Conservation (phyloP, 2,113 vertebrate genomes). For the Globicephala melas region DNA sequence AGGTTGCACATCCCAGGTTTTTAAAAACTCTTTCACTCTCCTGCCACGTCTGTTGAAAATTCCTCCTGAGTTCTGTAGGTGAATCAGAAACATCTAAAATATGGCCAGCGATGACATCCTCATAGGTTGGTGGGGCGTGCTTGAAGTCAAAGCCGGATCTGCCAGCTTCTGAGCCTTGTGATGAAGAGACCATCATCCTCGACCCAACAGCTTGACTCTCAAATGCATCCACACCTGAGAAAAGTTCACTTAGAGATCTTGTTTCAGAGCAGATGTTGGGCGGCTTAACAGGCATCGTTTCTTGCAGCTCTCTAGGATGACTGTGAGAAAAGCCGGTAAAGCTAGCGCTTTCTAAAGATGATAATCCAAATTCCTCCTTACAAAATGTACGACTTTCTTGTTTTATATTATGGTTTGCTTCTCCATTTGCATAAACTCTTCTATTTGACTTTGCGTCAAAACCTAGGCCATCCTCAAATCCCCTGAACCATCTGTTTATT, state of each 20-base stretch:
- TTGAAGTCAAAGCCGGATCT: conserved; percentile 80
- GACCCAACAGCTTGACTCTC: conserved; percentile 81
- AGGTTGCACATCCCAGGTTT: conserved; percentile 84
- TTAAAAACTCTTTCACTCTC: conserved; percentile 89
- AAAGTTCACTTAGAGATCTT: conserved; percentile 79
- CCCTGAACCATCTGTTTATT: conserved; percentile 71
- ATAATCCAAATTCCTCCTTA: conserved; percentile 78
- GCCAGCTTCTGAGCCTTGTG: conserved; percentile 76
- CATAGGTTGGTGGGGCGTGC: conserved; percentile 88
- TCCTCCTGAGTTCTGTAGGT: conserved; percentile 84
- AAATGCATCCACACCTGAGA: conserved; percentile 83
- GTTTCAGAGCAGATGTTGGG: conserved; percentile 79
- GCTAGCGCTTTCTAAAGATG: conserved; percentile 71
- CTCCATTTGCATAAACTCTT: conserved; percentile 85
- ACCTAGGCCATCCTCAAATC: conserved; percentile 79
- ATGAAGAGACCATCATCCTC: conserved; percentile 74
- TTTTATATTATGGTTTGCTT: conserved; percentile 78
- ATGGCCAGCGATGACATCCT: conserved; percentile 89
- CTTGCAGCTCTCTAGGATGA: conserved; percentile 65
- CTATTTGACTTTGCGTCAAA: conserved; percentile 85
- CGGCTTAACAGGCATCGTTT: conserved; percentile 40
- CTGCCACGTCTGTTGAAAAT: conserved; percentile 89
- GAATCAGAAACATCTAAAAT: conserved; percentile 82
- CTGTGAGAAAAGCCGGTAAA: conserved; percentile 71
- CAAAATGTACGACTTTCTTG: conserved; percentile 77